Percentiles rank a stretch among this genome's conserved stretches.
These are phyloP conservation scores for Drosophila anomalipes DNA, from an alignment of 2,888 invertebrate genomes.

Conservation along the genomic window DNA sequence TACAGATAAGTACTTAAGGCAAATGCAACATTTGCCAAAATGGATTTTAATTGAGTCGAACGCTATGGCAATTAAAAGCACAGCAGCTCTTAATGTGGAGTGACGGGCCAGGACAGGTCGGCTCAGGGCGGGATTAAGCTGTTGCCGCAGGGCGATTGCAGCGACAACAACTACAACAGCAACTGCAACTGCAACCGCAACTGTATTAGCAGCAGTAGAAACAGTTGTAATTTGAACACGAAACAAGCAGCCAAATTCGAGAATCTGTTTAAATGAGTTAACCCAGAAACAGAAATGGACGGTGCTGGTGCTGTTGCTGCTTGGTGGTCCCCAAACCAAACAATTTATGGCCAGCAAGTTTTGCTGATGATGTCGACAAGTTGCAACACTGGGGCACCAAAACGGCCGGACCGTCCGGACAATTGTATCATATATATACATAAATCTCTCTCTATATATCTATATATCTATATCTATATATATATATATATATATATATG, in stretches of 20 bases:
- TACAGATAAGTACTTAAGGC: conserved; percentile 26
- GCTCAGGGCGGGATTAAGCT: neutral
- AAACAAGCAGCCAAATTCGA: conserved; percentile 11
- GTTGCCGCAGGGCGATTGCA: conserved; percentile 7
- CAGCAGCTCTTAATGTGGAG: neutral
- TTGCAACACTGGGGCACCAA: conserved; percentile 66
- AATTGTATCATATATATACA: conserved; percentile 34
- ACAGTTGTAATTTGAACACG: conserved; percentile 5
- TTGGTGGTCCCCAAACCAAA: conserved; percentile 25
- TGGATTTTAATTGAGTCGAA: conserved; percentile 52
- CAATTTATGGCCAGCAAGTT: conserved; percentile 55
- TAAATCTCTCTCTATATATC: neutral
- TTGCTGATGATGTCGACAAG: conserved; percentile 50
- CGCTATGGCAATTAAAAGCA: conserved; percentile 61
- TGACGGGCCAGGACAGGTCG: conserved; percentile 7
- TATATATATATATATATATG: neutral
- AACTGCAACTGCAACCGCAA: neutral
- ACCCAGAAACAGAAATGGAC: conserved; percentile 8
- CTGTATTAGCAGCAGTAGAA: neutral
- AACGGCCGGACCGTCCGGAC: conserved; percentile 25
- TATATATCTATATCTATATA: too few relatives aligned
- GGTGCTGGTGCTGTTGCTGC: conserved; percentile 1
- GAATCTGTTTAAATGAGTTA: conserved; percentile 26
- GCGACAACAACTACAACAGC: neutral
- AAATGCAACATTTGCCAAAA: conserved; percentile 42